Base-by-base conservation (phyloP, 2,797 vertebrate species). In the Liasis olivaceus region DNA sequence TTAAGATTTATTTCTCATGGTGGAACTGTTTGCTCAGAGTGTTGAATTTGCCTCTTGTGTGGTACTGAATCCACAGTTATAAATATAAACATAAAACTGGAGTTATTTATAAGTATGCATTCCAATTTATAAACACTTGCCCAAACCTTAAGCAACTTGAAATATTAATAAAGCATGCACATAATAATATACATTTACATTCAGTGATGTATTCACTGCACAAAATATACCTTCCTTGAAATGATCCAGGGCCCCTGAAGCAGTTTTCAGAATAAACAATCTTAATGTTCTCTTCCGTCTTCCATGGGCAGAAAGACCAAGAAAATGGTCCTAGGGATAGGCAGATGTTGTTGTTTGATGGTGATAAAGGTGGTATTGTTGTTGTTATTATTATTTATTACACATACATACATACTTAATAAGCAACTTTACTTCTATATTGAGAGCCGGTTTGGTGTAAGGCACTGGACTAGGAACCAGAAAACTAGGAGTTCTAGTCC, bases 181-280 rank as follows among this genome's bases (percentile, higher is more conserved):
- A 15, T 9, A 93, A 72, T 90, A 87, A 88, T 89, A 89, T 84
- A 88, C 87, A 89, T 91, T 91, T 92, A 7, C n/a, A 54, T 72
- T 87, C 12, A 89, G 0, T 62, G 0, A 86, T 93, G 96, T 90
- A 15, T 91, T 31, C 56, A n/a, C n/a, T 92, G 94, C 47, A 2
- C 87, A 26, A 93, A 62, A 54, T 91, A 85, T 92, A 87, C 1
- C 91, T 28, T n/a, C 88, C 3, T 92, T 89, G 91, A 91, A 94
- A 17, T 66, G 0, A 64, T 69, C 92, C 51, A 42, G 0, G 66
- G 4, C 69, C 60, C 89, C n/a, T 92, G 12, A 5, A 87, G 24
- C 11, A 13, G 85, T 63, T 31, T 2, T 36, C 60, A 91, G 5
- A 0, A 93, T 77, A 93, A 93, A 85, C 86, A 88, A 58, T 26